Percentiles rank a stretch among this genome's conserved stretches.
Conservation (phyloP, 2,797 vertebrate genomes). For the Pseudocheirus occidentalis region DNA sequence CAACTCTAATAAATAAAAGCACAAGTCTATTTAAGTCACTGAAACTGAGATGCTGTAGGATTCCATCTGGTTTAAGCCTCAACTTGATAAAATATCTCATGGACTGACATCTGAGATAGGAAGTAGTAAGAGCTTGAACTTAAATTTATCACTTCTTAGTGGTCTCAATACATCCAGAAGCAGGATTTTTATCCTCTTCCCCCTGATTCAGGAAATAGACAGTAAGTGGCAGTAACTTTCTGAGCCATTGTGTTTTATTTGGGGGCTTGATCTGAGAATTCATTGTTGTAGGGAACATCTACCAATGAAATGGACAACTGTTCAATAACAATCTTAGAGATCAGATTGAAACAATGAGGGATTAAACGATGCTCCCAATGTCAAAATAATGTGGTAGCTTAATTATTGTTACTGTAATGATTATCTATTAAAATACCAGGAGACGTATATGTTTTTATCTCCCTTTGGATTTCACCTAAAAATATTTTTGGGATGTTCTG, state of each 20-base stretch:
- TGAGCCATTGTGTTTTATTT: background rate
- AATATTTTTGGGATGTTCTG: background rate
- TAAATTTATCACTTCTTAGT: background rate
- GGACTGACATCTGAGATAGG: background rate
- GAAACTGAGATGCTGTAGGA: background rate
- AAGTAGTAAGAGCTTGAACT: background rate
- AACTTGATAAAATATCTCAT: background rate
- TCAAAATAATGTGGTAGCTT: background rate
- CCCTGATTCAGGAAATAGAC: background rate
- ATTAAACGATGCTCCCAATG: background rate
- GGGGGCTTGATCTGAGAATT: background rate
- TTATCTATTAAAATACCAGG: background rate
- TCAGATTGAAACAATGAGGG: background rate
- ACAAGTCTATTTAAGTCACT: background rate
- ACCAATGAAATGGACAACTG: background rate
- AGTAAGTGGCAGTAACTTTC: background rate
- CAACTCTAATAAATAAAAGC: background rate
- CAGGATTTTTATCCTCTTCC: background rate
- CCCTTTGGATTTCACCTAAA: background rate
- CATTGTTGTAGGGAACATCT: background rate
- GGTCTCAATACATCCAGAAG: background rate
- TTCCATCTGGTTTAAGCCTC: background rate
- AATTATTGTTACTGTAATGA: background rate
- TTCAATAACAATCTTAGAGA: background rate
- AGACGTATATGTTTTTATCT: background rate